Percentiles rank a stretch among this genome's conserved stretches.
These are phyloP conservation scores for Oscheius sp. DNA, from an alignment of 2,888 invertebrate species.

Conservation along the genomic window DNA sequence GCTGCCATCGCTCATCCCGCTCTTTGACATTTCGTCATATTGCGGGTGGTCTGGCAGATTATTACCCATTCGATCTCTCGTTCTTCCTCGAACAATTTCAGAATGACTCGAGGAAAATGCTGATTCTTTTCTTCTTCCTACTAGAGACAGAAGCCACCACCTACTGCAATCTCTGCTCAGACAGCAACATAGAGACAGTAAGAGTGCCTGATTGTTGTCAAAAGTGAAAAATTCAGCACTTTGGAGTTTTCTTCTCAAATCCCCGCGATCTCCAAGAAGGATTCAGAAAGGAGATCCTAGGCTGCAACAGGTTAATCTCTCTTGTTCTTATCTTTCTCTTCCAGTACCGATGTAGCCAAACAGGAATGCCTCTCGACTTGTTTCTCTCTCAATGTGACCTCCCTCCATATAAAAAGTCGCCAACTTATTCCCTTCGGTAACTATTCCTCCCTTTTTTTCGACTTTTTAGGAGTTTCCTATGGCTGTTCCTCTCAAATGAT, in stretches of 20 bases:
- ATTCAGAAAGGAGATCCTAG: slow-evolving; percentile 5
- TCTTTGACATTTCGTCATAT: slow-evolving; percentile 5
- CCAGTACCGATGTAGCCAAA: slow-evolving; percentile 32
- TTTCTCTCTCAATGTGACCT: slow-evolving; percentile 45
- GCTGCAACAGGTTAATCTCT: slow-evolving; percentile 8
- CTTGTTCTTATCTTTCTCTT: not conserved
- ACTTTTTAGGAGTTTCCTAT: slow-evolving; percentile 23
- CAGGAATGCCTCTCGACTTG: slow-evolving; percentile 40
- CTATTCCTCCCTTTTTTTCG: not conserved
- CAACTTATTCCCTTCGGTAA: slow-evolving; percentile 20
- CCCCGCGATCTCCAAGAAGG: slow-evolving; percentile 45
- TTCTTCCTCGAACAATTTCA: slow-evolving; percentile 16
- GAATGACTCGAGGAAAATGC: slow-evolving; percentile 29
- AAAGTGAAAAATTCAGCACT: slow-evolving; percentile 35
- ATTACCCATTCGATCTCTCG: slow-evolving; percentile 11
- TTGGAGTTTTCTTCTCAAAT: slow-evolving; percentile 47
- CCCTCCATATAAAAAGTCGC: slow-evolving; percentile 23
- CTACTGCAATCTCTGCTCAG: slow-evolving; percentile 43
- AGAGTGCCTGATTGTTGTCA: not conserved
- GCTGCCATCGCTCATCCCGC: slow-evolving; percentile 20
- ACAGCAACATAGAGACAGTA: slow-evolving; percentile 46
- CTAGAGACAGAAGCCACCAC: slow-evolving; percentile 29
- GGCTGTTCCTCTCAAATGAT: slow-evolving; percentile 27
- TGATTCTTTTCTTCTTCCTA: slow-evolving; percentile 15
- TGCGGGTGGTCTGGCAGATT: slow-evolving; percentile 1